A percentile compares a stretch with the other conserved stretches of the same genome.
These are phyloP conservation scores for Tiliqua scincoides DNA, from an alignment of 2,113 vertebrate species.

Conservation along the genomic window DNA sequence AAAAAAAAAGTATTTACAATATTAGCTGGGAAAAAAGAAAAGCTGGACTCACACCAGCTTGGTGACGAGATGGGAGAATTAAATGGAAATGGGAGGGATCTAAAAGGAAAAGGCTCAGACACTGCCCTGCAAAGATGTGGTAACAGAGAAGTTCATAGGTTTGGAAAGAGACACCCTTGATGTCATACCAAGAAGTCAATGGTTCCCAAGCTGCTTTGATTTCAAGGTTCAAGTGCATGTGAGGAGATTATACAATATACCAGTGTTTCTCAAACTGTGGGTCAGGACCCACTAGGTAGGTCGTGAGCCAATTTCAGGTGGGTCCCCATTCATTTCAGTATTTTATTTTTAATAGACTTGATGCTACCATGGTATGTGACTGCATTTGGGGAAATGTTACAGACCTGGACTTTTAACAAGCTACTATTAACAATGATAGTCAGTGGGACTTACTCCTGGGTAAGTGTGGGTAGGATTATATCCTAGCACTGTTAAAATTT, in stretches of 20 bases:
- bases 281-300: no score
- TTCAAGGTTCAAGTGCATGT: conserved; percentile 58
- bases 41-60: not conserved
- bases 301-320: no score
- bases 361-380: no score
- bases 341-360: no score
- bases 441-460: no score
- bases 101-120: conserved; percentile 19
- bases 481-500: no score
- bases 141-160: not conserved
- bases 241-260: conserved; percentile 55
- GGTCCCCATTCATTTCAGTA: no score
- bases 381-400: no score
- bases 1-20: not conserved
- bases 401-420: no score
- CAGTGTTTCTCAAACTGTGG: no score
- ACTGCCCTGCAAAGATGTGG: conserved; percentile 12
- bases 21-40: not conserved
- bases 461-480: no score
- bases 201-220: conserved; percentile 30
- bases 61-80: not conserved
- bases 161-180: not conserved
- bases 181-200: not conserved
- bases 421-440: no score
- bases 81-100: not conserved